Base-by-base conservation (phyloP, 2,113 vertebrate genomes). In the Asarcornis scutulata region DNA sequence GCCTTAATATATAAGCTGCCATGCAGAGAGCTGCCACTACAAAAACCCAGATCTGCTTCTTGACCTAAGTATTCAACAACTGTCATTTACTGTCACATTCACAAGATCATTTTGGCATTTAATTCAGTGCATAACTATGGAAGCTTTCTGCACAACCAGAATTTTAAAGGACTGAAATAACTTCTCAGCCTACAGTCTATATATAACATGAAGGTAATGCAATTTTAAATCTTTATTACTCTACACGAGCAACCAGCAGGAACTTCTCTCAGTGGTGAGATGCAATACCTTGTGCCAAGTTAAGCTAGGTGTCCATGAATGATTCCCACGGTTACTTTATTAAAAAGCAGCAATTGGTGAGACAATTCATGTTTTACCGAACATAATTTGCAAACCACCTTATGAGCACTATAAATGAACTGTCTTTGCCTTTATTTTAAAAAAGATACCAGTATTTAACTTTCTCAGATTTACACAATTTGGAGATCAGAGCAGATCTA, bases 21-120 rank as follows among this genome's bases (percentile, higher is more conserved):
- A 23, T 3, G 5, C 44, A 86, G 29, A 85, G 42, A 87, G n/a
- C 23, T n/a, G 62, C 56, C 26, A 34, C 68, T 17, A 25, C 15
- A 27, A 77, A 86, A 93, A 38, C 69, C 52, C 20, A 34, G 63
- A 44, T 60, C 56, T 1, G 2, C 82, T 91, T 91, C 69, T 68
- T 88, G 80, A 83, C 86, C 77, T 3, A 1, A 67, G 55, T 55
- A 17, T 44, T 81, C 77, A 68, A 88, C 46, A 95, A 38, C 32
- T 93, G 69, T 78, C 86, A 91, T 88, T 92, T 78, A 66, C 88
- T 75, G 77, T 84, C 77, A 82, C 32, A 66, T 68, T 82, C 56
- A 34, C 38, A 59, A 56, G 74, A 78, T 36, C 40, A 56, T 64
- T 72, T 92, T 46, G 91, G 25, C 46, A 84, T 91, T 73, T 75